phyloP scores from a whole-genome alignment of 2,797 vertebrate genomes.

The Tragopan temminckii region DNA sequence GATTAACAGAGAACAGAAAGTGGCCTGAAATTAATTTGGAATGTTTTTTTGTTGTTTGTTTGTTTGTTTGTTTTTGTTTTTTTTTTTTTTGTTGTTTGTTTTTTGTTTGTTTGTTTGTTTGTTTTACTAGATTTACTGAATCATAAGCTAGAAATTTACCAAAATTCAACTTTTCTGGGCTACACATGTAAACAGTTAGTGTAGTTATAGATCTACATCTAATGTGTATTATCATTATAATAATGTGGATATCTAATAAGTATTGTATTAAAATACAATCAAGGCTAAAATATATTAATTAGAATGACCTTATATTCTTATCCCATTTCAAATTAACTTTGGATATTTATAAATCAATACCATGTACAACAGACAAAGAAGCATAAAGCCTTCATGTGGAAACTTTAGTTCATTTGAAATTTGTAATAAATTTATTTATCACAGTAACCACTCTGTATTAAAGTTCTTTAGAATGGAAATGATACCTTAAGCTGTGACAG shows the following conservation, averaged over 20 bases:
- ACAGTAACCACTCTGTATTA: background rate
- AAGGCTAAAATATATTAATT: background rate
- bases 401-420: constrained; percentile 4
- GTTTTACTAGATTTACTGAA: background rate
- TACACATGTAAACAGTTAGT: background rate
- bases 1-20: background rate
- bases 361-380: background rate
- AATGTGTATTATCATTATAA: too few relatives aligned
- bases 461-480: background rate
- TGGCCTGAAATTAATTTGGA: background rate
- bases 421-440: constrained; percentile 18
- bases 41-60: background rate
- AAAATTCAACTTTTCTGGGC: background rate
- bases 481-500: constrained; percentile 1
- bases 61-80: background rate
- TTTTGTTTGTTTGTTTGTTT: background rate
- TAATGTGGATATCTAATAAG: background rate
- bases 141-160: background rate
- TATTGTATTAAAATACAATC: background rate
- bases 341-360: background rate
- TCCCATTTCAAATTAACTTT: background rate
- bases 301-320: background rate
- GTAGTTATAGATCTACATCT: background rate
- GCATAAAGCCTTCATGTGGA: background rate
- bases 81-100: background rate